Evolutionary conservation across 1,140 invertebrate genomes (phyloP).

Genomic region (Leptinotarsa texana): DNA sequence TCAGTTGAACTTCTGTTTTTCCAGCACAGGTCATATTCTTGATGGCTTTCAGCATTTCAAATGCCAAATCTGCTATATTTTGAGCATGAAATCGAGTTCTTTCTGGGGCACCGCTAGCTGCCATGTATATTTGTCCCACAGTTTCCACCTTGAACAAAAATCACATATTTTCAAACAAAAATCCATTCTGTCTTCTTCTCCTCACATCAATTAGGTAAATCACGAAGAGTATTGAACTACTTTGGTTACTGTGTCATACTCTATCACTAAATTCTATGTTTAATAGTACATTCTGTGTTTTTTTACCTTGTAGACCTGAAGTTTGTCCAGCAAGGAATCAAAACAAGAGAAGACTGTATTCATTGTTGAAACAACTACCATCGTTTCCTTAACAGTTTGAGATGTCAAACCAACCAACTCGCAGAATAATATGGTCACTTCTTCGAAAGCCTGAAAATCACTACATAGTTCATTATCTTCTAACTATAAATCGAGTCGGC

Average conservation of each 20-base stretch:
- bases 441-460: constrained; percentile 63
- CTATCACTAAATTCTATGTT: too few relatives aligned
- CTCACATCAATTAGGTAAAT: too few relatives aligned
- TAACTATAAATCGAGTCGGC: too few relatives aligned
- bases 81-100: constrained; percentile 76
- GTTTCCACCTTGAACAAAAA: constrained; percentile 75
- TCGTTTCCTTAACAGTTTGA: constrained; percentile 71
- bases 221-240: too few relatives aligned
- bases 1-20: constrained; percentile 62
- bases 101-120: constrained; percentile 83
- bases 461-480: too few relatives aligned
- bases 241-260: too few relatives aligned
- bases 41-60: constrained; percentile 67
- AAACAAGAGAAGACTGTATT: constrained; percentile 84
- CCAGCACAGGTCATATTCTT: constrained; percentile 59
- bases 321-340: constrained; percentile 75
- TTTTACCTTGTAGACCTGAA: constrained; percentile 78
- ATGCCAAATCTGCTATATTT: constrained; percentile 74
- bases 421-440: constrained; percentile 65
- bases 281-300: too few relatives aligned
- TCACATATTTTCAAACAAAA: not conserved
- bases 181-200: not conserved
- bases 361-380: constrained; percentile 80
- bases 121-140: constrained; percentile 85
- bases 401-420: constrained; percentile 65